Evolutionary conservation across 2,888 invertebrate genomes (phyloP), one percentile per base, ranked within the genome.

Genomic region (Stenodera caucasica): DNA sequence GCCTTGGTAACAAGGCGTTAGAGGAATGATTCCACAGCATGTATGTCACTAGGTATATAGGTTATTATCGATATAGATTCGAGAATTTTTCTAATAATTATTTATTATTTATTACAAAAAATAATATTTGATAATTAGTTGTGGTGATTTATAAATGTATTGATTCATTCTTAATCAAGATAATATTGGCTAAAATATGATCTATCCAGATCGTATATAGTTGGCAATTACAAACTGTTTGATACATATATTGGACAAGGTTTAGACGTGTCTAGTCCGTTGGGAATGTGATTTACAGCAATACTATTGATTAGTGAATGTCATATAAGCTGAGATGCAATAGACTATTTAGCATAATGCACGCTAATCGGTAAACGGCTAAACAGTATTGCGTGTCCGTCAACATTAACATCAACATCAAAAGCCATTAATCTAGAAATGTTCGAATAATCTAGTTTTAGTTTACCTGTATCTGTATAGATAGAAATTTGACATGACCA

Each of bases 211-310:
- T 66, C 66, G 65, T 65, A 61, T n/a, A n/a, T 68, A 65, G 64
- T 59, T 65, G 63, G 72, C 74, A 74, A 75, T 75, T 76, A 75
- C 68, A 62, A 67, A 71, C 69, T 70, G 72, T 70, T 72, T 75
- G 75, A 75, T 74, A 70, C 70, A 75, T 72, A 71, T 72, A 73
- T 73, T 69, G 71, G 67, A 61, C 63, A 61, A 70, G 73, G 69
- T 74, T 74, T 73, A 72, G 75, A 73, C 75, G 72, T 75, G 75
- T 71, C 67, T 71, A 69, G 73, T 70, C 77, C 75, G 67, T 66
- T 70, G 76, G 77, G 76, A 77, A 76, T 75, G 78, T 78, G 77
- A 79, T 79, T 78, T 78, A 78, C 76, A 72, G 72, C 75, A 69
- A 72, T 72, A 72, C 73, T 76, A 76, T 77, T 78, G 78, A 78